Evolutionary conservation across 2,888 invertebrate species (phyloP).

Genomic region (Coleophora flavipennella): DNA sequence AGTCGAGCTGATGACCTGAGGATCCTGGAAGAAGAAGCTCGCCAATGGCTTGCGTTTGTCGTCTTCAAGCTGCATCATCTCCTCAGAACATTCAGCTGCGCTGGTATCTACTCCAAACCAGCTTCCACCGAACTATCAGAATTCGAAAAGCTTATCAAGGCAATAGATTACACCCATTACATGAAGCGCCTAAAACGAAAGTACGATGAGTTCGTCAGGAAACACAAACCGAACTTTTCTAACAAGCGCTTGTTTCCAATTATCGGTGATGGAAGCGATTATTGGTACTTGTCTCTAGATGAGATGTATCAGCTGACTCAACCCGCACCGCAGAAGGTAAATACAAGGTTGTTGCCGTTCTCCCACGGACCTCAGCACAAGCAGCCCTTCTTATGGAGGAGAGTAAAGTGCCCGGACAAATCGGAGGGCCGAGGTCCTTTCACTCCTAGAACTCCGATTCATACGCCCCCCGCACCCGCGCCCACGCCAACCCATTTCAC

Average conservation of each 20-base stretch:
- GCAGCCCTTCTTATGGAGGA: slow-evolving; percentile 57
- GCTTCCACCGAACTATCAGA: slow-evolving; percentile 44
- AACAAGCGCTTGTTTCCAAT: slow-evolving; percentile 60
- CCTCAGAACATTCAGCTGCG: slow-evolving; percentile 46
- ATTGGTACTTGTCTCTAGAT: slow-evolving; percentile 64
- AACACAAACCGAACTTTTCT: slow-evolving; percentile 50
- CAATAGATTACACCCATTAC: slow-evolving; percentile 58
- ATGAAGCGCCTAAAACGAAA: slow-evolving; percentile 53
- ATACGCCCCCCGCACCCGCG: slow-evolving; percentile 28
- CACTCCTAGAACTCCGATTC: slow-evolving; percentile 15
- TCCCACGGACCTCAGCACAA: slow-evolving; percentile 49
- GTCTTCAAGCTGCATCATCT: slow-evolving; percentile 62
- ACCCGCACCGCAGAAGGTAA: slow-evolving; percentile 20
- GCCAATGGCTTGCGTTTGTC: slow-evolving; percentile 58
- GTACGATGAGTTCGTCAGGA: slow-evolving; percentile 59
- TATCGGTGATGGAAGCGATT: slow-evolving; percentile 59
- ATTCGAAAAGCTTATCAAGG: slow-evolving; percentile 54
- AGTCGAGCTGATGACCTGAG: slow-evolving; percentile 53
- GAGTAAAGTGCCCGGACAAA: slow-evolving; percentile 25
- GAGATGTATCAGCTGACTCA: slow-evolving; percentile 61
- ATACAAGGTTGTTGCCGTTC: slow-evolving; percentile 34
- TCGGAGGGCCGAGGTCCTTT: slow-evolving; percentile 45
- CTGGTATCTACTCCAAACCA: slow-evolving; percentile 53
- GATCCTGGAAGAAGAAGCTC: slow-evolving; percentile 57
- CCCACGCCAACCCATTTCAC: slow-evolving; percentile 26